Percentiles rank a stretch among this genome's conserved stretches.
Evolutionary conservation across 2,888 invertebrate species (phyloP).

Genomic region (Caenorhabditis wallacei): DNA sequence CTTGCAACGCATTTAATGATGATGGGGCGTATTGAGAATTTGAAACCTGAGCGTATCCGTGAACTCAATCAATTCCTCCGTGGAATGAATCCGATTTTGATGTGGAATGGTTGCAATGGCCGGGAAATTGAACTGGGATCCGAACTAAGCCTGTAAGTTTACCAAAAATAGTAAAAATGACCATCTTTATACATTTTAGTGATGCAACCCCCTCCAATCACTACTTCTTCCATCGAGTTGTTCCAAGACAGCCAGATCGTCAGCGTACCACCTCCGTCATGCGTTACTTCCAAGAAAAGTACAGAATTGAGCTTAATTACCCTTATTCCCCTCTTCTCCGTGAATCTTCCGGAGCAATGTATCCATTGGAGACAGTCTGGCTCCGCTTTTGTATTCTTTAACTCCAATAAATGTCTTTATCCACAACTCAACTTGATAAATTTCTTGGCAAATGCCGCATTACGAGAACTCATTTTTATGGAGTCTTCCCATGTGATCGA

Average conservation of each 20-base stretch:
- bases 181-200: too few relatives aligned
- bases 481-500: conserved; percentile 13
- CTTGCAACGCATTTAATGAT: not conserved
- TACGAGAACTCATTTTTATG: not conserved
- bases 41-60: not conserved
- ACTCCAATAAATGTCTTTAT: conserved; percentile 25
- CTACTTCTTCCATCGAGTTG: not conserved
- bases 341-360: conserved; percentile 8
- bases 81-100: not conserved
- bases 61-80: not conserved
- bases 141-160: too few relatives aligned
- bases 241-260: not conserved
- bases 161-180: too few relatives aligned
- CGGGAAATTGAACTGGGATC: too few relatives aligned
- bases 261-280: not conserved
- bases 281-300: conserved; percentile 10
- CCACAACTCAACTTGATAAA: conserved; percentile 12
- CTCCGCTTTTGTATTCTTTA: not conserved
- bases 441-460: conserved; percentile 8
- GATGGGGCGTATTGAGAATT: not conserved
- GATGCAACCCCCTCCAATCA: too few relatives aligned
- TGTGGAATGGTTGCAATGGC: too few relatives aligned
- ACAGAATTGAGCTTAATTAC: not conserved
- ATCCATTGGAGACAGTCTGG: conserved; percentile 14
- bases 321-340: conserved; percentile 10